Base-by-base conservation (phyloP, 2,888 invertebrate genomes). In the Chrysina gloriosa region DNA sequence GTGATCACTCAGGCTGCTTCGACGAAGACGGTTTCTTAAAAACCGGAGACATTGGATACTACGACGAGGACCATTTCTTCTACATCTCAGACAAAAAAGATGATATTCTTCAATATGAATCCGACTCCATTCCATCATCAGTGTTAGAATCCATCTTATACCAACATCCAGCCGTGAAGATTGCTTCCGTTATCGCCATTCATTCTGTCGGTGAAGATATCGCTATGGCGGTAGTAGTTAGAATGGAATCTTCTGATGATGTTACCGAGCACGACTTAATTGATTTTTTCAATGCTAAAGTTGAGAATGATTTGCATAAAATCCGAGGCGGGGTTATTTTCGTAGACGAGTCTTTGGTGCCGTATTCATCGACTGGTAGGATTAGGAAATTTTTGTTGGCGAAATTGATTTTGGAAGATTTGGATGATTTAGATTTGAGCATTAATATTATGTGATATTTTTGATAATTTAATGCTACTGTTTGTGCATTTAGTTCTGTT, bases 1-100 rank as follows among this genome's bases (percentile, higher is more conserved):
- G 78, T 65, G 84, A 84, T 2, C 85, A 85, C 0, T 80, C 80
- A 7, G 83, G 84, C 11, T 75, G 81, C 0, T 84, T 84, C 45
- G 81, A 85, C 3, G 77, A 79, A 25, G 84, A 83, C 25, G 82
- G 85, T 0, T 87, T 85, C 84, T 78, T 86, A 31, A 85, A 82
- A 73, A 84, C 86, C 1, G 87, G 88, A 0, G 88, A 88, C 69
- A 77, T 86, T 34, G 82, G 84, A 21, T 86, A 84, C 70, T 84
- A 84, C 69, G 87, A 88, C 69, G 82, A 84, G n/a, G 79, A 84
- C 16, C 80, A 79, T 70, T 84, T 85, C 72, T 85, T 83, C 69
- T 86, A 78, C 75, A 82, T 84, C 39, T 81, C 85, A 0, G 87
- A 86, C 31, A 80, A 87, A 27, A 82, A 85, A 3, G 87, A 87